phyloP scores from a whole-genome alignment of 2,888 invertebrate genomes.

The Euphydryas editha region DNA sequence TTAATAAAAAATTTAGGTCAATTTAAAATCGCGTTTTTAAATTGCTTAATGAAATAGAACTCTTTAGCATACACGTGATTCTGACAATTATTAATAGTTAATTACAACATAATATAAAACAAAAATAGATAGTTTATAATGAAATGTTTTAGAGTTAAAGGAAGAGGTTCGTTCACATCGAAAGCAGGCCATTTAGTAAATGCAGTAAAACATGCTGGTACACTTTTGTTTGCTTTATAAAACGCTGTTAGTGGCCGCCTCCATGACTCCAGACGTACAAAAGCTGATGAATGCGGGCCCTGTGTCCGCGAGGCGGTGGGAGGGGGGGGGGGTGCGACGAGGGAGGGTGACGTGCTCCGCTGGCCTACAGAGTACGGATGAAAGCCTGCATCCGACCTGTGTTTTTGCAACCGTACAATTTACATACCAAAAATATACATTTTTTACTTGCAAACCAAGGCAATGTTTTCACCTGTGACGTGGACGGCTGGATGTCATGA shows the following conservation, averaged over 20 bases:
- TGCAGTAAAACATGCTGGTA: not conserved
- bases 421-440: not conserved
- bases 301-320: not conserved
- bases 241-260: not conserved
- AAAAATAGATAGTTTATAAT: not conserved
- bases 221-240: not conserved
- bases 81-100: too few species aligned
- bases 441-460: not conserved
- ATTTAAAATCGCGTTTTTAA: too few species aligned
- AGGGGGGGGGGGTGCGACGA: not conserved
- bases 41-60: too few species aligned
- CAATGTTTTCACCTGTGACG: not conserved
- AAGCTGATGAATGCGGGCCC: conserved; percentile 5
- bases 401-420: not conserved
- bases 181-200: conserved; percentile 1
- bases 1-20: too few species aligned
- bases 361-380: not conserved
- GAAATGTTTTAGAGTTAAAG: not conserved
- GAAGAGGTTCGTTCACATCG: not conserved
- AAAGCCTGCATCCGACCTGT: conserved; percentile 5
- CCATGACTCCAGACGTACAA: not conserved
- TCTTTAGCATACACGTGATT: too few species aligned
- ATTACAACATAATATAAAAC: not conserved
- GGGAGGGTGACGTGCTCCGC: not conserved
- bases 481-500: too few species aligned